Evolutionary conservation across 2,113 vertebrate species (phyloP).

Genomic region (Bos indicus): DNA sequence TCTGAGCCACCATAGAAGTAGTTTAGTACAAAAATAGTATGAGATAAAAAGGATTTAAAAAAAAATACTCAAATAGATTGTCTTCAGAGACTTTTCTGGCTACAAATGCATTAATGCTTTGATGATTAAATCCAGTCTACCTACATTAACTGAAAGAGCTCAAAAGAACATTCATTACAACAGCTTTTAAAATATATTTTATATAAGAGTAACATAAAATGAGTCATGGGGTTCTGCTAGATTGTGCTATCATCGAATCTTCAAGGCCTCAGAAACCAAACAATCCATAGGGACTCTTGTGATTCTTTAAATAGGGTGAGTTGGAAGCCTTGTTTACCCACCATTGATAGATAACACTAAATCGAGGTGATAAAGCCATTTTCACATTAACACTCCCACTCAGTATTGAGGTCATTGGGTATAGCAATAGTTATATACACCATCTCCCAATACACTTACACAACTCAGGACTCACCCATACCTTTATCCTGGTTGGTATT

Average conservation of each 20-base stretch:
- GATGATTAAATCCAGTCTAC: neutral
- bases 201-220: neutral
- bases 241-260: neutral
- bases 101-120: neutral
- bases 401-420: slow-evolving; percentile 2
- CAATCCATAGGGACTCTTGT: neutral
- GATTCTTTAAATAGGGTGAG: neutral
- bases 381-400: slow-evolving; percentile 35
- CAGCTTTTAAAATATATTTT: neutral
- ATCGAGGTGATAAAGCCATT: slow-evolving; percentile 36
- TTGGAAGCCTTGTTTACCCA: neutral
- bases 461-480: neutral
- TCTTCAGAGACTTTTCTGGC: neutral
- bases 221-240: neutral
- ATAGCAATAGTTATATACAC: neutral
- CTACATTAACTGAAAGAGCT: neutral
- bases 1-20: neutral
- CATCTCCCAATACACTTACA: neutral
- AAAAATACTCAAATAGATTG: neutral
- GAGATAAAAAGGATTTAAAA: neutral
- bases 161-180: neutral
- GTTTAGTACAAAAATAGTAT: neutral
- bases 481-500: neutral
- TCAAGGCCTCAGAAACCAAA: neutral
- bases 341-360: slow-evolving; percentile 23